phyloP scores from a whole-genome alignment of 1,140 invertebrate species.

The Radopholus similis region DNA sequence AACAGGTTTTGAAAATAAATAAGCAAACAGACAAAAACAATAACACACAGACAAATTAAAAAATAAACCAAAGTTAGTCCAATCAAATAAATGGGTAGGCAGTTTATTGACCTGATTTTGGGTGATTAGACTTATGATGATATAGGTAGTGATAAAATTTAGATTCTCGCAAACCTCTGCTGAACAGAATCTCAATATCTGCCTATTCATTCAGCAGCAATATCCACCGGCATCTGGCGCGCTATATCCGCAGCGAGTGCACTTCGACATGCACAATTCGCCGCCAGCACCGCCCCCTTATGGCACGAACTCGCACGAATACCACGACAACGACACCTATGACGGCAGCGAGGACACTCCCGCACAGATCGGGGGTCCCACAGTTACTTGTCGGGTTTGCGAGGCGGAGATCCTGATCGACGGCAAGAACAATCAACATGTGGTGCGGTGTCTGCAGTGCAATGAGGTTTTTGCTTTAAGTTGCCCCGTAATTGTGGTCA shows the following conservation, averaged over 20 bases:
- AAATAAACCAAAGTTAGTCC: no score
- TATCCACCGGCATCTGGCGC: no score
- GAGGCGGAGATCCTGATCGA: constrained; percentile 91
- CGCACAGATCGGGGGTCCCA: constrained; percentile 61
- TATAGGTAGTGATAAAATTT: no score
- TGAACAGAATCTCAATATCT: not conserved
- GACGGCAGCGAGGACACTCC: constrained; percentile 16
- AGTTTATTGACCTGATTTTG: no score
- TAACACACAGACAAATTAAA: no score
- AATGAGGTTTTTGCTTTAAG: constrained; percentile 61
- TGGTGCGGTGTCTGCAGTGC: constrained; percentile 31
- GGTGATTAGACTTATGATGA: no score
- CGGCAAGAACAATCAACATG: constrained; percentile 84
- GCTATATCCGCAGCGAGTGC: not conserved
- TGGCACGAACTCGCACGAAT: not conserved
- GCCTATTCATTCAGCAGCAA: not conserved
- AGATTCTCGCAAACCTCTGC: no score
- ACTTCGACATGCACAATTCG: not conserved
- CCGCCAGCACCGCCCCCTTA: not conserved
- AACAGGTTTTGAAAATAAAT: no score
- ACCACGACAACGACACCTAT: constrained; percentile 14
- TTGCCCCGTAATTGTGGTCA: not conserved
- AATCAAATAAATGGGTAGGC: no score
- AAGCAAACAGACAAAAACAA: no score
- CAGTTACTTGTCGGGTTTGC: constrained; percentile 92